Base-by-base conservation (phyloP, 2,888 invertebrate species). In the Apodemia hepburni region DNA sequence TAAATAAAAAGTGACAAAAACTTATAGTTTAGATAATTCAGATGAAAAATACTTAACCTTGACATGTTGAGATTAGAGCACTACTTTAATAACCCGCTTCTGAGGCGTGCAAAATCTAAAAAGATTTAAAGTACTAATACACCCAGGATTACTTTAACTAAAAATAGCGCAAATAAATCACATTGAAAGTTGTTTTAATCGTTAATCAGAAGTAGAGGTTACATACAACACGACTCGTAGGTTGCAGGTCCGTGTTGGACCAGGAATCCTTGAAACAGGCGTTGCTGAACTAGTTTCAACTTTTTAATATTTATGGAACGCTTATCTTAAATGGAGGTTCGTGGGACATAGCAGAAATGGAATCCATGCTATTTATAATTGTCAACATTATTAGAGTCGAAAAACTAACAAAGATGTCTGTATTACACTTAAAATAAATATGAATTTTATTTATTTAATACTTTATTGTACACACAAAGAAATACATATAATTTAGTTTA, bases 161-260 rank as follows among this genome's bases (percentile, higher is more conserved):
- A 35, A 51, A 35, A 15, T 60, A 61, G 18, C 35, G 15, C 8
- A 62, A 58, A 42, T 15, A 27, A 59, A 62, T 35, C 42, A 61
- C 17, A 54, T 62, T 62, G 61, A 62, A 62, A 62, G 61, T 62
- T 62, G 61, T 62, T 62, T 47, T 58, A 62, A 62, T 61, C 58
- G 33, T 59, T 58, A 59, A 59, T 45, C 54, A 54, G 59, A 42
- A 42, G 47, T 62, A 62, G 57, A 62, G 61, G 61, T 33, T 58
- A 58, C 58, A 62, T 58, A 27, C 58, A 47, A 45, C 72, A 71
- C 70, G 71, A 71, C 64, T 71, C 68, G 62, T 63, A 64, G 68
- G 70, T 45, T 64, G 64, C 63, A 68, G 66, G 69, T 72, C 70
- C 72, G 69, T 68, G 67, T 71, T 65, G 65, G 63, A 67, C 66